These are phyloP conservation scores for Hystrix brachyura DNA, from an alignment of 2,113 vertebrate genomes.

Conservation along the genomic window DNA sequence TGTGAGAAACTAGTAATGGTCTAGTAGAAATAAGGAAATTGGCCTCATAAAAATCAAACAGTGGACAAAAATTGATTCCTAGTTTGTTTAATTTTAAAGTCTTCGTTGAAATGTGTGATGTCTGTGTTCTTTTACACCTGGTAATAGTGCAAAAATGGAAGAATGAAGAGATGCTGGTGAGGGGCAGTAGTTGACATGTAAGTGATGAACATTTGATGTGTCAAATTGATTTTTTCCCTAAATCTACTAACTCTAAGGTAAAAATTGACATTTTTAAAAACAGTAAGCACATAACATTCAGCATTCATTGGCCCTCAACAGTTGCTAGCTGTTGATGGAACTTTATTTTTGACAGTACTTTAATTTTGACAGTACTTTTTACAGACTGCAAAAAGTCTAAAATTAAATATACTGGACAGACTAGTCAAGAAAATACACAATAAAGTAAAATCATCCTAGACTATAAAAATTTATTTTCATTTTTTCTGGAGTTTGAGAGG, in stretches of 20 bases:
- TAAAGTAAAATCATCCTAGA: constrained; percentile 34
- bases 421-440: constrained; percentile 7
- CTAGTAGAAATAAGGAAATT: constrained; percentile 21
- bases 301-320: constrained; percentile 12
- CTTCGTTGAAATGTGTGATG: background rate
- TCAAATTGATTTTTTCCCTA: constrained; percentile 47
- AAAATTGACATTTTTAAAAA: constrained; percentile 57
- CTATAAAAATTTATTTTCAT: background rate
- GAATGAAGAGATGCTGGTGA: background rate
- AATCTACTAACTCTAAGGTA: constrained; percentile 51
- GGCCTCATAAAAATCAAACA: constrained; percentile 39
- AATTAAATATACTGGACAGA: constrained; percentile 54
- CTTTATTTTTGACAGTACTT: constrained; percentile 44
- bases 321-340: constrained; percentile 39
- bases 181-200: background rate
- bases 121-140: background rate
- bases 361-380: constrained; percentile 45
- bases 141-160: background rate
- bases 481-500: constrained; percentile 1
- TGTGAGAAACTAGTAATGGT: background rate
- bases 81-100: constrained; percentile 56
- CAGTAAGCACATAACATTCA: constrained; percentile 60
- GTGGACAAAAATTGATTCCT: constrained; percentile 12
- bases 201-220: background rate
- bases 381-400: background rate